Evolutionary conservation across 1,140 invertebrate genomes (phyloP), one percentile per base, ranked within the genome.

Genomic region (Hormaphis cornu): DNA sequence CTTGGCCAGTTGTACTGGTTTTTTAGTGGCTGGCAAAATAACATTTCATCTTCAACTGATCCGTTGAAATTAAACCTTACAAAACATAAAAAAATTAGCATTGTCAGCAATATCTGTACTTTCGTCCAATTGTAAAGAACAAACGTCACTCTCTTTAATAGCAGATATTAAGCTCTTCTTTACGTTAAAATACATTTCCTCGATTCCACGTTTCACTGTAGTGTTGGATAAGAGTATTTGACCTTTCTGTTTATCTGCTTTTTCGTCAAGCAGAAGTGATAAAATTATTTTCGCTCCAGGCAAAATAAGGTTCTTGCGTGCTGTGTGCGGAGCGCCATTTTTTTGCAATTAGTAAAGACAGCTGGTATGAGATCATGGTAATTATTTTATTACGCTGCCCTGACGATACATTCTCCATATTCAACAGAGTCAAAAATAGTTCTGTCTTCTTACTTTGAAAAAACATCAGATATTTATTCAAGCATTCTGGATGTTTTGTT

Each of bases 281-380:
- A 42, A 22, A n/a, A 63, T 63, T 18, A 33, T 46, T 22, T 18
- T 42, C 42, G 59, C 59, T 16, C 30, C 24, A 18, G 59, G 59
- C 59, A 33, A 33, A 33, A 63, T 63, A 10, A 63, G 59, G 18
- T 28, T 42, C 35, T 63, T 30, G 24, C 30, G 30, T 30, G 9
- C 33, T 33, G 33, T 63, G 37, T 40, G 35, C 10, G 59, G 24
- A 30, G 22, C 37, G 42, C 59, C 59, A 40, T 37, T 33, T 37
- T n/a, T 63, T 28, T n/a, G 33, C 59, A 9, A 63, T 63, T 63
- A 33, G 24, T 8, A 33, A 42, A 33, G 59, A 28, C 22, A 63
- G 20, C 35, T 50, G 44, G 71, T 70, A 74, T 52, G 73, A 74
- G 35, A 66, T 69, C 22, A 24, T 33, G 33, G 72, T 71, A 72